These are phyloP conservation scores for Lerema accius DNA, from an alignment of 1,140 invertebrate genomes.

Conservation along the genomic window DNA sequence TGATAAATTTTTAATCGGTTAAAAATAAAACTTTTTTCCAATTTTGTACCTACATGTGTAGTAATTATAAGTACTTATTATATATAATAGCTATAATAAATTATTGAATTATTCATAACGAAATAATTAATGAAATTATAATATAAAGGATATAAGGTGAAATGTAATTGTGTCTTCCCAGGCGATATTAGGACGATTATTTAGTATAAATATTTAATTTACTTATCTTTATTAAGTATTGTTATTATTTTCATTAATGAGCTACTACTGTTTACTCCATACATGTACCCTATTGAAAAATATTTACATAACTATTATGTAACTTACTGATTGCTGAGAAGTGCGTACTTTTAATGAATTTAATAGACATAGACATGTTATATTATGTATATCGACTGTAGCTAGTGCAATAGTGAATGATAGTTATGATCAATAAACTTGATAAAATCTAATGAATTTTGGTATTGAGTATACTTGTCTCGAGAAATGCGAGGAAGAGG, in stretches of 20 bases:
- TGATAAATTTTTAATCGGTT: no score
- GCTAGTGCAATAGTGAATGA: not conserved
- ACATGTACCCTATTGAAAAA: no score
- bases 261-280: not conserved
- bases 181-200: slow-evolving; percentile 41
- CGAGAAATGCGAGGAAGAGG: not conserved
- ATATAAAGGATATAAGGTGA: not conserved
- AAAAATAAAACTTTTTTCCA: no score
- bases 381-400: not conserved
- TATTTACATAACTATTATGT: no score
- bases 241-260: slow-evolving; percentile 11
- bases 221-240: not conserved
- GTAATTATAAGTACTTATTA: not conserved
- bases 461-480: not conserved
- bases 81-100: not conserved
- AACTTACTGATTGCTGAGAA: no score
- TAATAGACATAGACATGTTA: no score
- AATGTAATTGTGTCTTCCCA: slow-evolving; percentile 35
- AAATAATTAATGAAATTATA: not conserved
- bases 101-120: not conserved
- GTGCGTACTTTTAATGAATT: no score
- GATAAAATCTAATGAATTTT: not conserved
- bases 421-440: not conserved
- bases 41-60: no score
- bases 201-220: slow-evolving; percentile 22